Base-by-base conservation (phyloP, 2,888 invertebrate genomes). In the Drosophila acutilabella region DNA sequence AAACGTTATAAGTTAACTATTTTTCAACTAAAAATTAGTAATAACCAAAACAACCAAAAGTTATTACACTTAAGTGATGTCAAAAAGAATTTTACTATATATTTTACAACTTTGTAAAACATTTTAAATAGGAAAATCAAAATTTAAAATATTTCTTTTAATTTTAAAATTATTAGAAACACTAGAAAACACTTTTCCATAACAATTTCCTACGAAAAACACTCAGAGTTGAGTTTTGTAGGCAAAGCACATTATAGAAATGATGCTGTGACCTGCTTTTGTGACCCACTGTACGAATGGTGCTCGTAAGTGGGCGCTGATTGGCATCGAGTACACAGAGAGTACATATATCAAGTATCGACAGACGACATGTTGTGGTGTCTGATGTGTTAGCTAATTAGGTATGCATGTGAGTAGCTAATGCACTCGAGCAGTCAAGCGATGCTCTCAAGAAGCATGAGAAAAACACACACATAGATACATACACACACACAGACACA, bases 381-480 rank as follows among this genome's bases (percentile, higher is more conserved):
- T 51, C 51, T 33, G 54, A 40, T 26, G 44, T 20, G 44, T 20
- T 42, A 18, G 48, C 51, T 64, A 62, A 44, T 67, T 75, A 61
- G 70, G 45, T 44, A 30, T 75, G 75, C 74, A 78, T 73, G 78
- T 57, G 61, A 58, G 64, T 77, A 67, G 74, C 64, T 67, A 57
- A 74, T 67, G 67, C 73, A 78, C 73, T 71, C 62, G 48, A 56
- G 38, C 60, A 62, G 61, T 45, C 54, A 45, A 57, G 52, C 50
- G 56, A 45, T 62, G 66, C 59, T 64, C 78, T 47, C 14, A 62
- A 75, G 64, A 57, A 64, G 78, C 88, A 81, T 83, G 78, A 54
- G 16, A 16, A 30, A 30, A 7, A 59, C 68, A 59, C 42, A 58
- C 42, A 52, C 47, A 66, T 42, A 61, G 48, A 64, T 51, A 44